phyloP scores from a whole-genome alignment of 2,113 vertebrate species.

The Puffinus mauretanicus region DNA sequence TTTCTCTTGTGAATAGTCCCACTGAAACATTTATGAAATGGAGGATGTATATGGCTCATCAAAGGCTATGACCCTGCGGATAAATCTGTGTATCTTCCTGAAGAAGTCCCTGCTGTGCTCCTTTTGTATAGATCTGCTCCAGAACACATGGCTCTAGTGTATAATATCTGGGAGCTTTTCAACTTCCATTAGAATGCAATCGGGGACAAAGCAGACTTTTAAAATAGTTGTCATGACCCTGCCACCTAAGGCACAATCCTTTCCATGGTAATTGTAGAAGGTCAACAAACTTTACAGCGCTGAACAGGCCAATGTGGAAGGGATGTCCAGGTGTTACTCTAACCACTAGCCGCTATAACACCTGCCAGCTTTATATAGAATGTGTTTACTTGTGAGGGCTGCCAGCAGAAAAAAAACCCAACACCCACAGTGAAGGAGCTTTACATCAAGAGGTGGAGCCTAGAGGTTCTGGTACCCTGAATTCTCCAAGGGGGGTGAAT shows the following conservation, averaged over 20 bases:
- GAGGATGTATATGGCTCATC: not conserved
- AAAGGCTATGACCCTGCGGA: not conserved
- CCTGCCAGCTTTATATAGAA: not conserved
- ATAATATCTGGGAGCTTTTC: not conserved
- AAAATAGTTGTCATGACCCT: not conserved
- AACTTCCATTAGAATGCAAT: not conserved
- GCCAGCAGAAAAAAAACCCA: not conserved
- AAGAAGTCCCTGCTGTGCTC: not conserved
- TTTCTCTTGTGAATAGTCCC: slow-evolving; percentile 27
- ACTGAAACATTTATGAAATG: slow-evolving; percentile 26
- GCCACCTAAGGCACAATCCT: not conserved
- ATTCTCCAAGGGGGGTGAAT: not conserved
- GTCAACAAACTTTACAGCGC: not conserved
- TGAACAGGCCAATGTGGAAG: not conserved
- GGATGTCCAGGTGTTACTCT: not conserved
- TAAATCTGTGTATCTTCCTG: not conserved
- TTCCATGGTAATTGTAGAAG: not conserved
- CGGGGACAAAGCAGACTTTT: not conserved
- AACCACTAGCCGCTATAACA: not conserved
- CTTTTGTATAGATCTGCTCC: not conserved
- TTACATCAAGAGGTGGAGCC: not conserved
- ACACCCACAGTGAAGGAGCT: not conserved
- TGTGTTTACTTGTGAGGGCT: not conserved
- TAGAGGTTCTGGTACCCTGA: not conserved
- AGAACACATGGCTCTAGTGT: not conserved